phyloP scores from a whole-genome alignment of 2,113 vertebrate genomes.

The Brevimyrus niger region DNA sequence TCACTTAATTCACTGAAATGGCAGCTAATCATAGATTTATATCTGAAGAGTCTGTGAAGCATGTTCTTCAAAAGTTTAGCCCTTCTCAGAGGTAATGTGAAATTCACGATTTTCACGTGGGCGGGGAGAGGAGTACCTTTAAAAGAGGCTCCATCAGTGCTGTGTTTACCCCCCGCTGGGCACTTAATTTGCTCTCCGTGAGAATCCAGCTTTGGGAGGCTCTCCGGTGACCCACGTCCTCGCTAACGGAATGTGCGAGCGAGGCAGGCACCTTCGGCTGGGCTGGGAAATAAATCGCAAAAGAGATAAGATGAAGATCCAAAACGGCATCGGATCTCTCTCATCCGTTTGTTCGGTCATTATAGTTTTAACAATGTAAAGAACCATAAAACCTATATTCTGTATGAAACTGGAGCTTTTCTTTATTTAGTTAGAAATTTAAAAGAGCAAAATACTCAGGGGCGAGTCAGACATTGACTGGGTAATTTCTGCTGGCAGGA shows the following conservation, averaged over 20 bases:
- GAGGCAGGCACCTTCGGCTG: not conserved
- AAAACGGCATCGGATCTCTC: not conserved
- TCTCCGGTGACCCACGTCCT: not conserved
- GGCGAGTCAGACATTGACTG: not conserved
- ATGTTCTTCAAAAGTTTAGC: not conserved
- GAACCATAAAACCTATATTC: not conserved
- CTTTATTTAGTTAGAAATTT: not conserved
- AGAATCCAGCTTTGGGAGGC: not conserved
- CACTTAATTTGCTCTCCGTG: not conserved
- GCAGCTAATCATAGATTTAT: constrained; percentile 23
- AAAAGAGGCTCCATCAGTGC: not conserved
- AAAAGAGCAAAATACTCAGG: not conserved
- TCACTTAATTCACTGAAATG: constrained; percentile 40
- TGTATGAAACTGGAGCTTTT: not conserved
- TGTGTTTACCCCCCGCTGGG: not conserved
- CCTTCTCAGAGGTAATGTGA: not conserved
- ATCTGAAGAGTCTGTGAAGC: not conserved
- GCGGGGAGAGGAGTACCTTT: not conserved
- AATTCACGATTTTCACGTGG: not conserved
- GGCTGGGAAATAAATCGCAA: not conserved
- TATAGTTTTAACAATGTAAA: not conserved
- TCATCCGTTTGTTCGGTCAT: not conserved
- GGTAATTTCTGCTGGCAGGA: not conserved
- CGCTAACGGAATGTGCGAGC: not conserved
- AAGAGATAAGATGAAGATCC: not conserved